Conservation (phyloP, 2,113 vertebrate species). For the Platysteira castanea region DNA sequence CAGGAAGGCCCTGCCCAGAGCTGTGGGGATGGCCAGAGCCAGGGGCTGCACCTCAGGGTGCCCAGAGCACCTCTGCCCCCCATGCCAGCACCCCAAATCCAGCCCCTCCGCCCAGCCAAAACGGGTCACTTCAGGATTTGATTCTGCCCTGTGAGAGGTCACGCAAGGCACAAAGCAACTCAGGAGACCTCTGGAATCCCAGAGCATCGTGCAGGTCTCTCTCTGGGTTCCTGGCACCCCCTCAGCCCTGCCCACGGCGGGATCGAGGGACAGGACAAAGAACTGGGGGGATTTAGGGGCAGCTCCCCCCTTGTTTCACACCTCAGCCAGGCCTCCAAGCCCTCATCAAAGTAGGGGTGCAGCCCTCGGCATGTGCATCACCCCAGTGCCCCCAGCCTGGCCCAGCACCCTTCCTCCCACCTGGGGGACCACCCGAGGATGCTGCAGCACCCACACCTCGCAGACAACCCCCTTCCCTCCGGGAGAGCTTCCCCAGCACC, state of each 20-base stretch:
- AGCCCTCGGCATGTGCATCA: rapidly evolving
- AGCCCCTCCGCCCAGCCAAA: rapidly evolving
- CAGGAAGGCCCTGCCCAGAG: not conserved
- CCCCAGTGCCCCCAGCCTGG: rapidly evolving
- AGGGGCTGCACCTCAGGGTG: not conserved
- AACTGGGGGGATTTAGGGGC: rapidly evolving
- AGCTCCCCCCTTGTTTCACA: not conserved
- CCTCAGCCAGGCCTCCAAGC: not conserved
- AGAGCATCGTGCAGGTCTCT: rapidly evolving
- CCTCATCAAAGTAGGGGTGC: not conserved
- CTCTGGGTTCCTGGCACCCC: not conserved
- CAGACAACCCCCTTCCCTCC: not conserved
- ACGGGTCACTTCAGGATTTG: not conserved
- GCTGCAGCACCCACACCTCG: not conserved
- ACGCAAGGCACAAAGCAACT: not conserved
- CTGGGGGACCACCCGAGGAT: not conserved
- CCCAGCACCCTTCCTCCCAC: not conserved
- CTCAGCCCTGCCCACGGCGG: rapidly evolving
- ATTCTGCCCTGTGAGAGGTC: not conserved
- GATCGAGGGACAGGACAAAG: rapidly evolving
- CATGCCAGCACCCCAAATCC: not conserved
- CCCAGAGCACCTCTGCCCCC: not conserved
- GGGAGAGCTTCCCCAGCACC: not conserved
- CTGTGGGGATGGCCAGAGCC: not conserved
- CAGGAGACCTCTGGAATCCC: not conserved